These are phyloP conservation scores for Leucoraja erinaceus DNA, from an alignment of 2,113 vertebrate species.

Conservation along the genomic window DNA sequence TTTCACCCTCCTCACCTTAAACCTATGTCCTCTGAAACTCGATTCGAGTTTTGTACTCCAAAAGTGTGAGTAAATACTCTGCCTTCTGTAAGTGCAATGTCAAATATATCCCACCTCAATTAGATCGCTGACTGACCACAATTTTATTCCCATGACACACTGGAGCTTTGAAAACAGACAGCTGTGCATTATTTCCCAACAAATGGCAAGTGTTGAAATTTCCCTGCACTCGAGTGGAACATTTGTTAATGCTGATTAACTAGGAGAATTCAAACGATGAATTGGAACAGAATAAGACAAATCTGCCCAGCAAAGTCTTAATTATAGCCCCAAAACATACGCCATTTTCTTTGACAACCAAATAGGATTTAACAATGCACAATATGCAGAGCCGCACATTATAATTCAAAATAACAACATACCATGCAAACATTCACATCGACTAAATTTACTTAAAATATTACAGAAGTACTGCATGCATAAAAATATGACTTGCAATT, in stretches of 20 bases:
- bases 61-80: not conserved
- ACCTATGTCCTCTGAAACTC: no score
- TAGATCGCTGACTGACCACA: not conserved
- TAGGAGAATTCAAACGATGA: not conserved
- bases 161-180: slow-evolving; percentile 13
- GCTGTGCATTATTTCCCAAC: not conserved
- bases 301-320: not conserved
- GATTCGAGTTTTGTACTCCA: not conserved
- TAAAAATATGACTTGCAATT: not conserved
- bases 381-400: not conserved
- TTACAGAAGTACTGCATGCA: not conserved
- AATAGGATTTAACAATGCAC: not conserved
- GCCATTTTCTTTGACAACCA: not conserved
- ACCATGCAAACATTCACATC: not conserved
- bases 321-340: no score
- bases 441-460: not conserved
- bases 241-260: not conserved
- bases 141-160: not conserved
- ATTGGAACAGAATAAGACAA: not conserved
- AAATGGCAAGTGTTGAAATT: not conserved
- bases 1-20: no score
- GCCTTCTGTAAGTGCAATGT: not conserved
- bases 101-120: not conserved
- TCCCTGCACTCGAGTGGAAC: not conserved
- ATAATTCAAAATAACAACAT: not conserved